These are phyloP conservation scores for Gryllus longicercus DNA, from an alignment of 2,888 invertebrate species.

Conservation along the genomic window DNA sequence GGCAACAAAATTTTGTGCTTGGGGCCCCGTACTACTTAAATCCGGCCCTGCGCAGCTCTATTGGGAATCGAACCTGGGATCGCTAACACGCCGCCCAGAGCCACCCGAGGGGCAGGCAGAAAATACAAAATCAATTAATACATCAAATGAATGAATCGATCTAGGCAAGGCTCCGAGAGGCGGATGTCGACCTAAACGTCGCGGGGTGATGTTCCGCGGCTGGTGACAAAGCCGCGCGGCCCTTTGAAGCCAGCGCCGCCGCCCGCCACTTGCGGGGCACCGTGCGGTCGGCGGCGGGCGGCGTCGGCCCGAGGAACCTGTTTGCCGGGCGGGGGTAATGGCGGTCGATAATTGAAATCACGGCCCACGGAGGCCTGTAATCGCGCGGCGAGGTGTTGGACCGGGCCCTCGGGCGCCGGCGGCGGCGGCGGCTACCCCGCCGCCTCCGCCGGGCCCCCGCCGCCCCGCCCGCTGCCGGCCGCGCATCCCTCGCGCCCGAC, in stretches of 20 bases:
- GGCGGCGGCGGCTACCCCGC: conserved; percentile 4
- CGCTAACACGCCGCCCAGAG: too few relatives aligned
- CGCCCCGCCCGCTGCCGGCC: not conserved
- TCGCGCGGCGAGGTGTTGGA: conserved; percentile 32
- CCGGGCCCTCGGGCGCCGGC: conserved; percentile 32
- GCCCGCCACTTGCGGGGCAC: not conserved
- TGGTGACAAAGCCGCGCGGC: not conserved
- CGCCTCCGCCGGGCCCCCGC: not conserved
- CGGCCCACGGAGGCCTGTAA: conserved; percentile 33
- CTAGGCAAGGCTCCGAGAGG: too few relatives aligned
- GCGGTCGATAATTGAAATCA: conserved; percentile 35
- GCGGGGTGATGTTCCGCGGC: not conserved
- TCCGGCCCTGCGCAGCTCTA: too few relatives aligned
- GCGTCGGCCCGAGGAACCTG: conserved; percentile 18
- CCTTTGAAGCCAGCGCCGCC: not conserved
- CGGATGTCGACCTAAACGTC: too few relatives aligned
- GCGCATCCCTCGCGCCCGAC: not conserved
- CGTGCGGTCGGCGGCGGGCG: not conserved
- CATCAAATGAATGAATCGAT: too few relatives aligned
- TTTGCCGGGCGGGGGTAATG: conserved; percentile 30
- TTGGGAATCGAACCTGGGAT: too few relatives aligned
- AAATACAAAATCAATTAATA: too few relatives aligned
- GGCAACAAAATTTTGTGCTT: too few relatives aligned
- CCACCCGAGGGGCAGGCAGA: too few relatives aligned
- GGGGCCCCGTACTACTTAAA: too few relatives aligned